Conservation (phyloP, 2,113 vertebrate genomes). For the Cichladusa arquata region DNA sequence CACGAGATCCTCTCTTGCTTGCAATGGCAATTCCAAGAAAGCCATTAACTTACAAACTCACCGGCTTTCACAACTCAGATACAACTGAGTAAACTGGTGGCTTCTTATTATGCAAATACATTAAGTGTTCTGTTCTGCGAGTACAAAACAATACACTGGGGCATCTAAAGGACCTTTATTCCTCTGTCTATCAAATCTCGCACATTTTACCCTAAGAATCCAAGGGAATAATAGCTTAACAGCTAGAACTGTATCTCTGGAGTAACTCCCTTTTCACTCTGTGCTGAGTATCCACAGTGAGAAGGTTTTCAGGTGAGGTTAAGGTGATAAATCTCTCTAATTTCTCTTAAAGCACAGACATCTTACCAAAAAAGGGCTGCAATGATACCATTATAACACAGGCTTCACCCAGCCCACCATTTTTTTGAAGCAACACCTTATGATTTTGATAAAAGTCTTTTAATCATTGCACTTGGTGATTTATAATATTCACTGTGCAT, state of each 20-base stretch:
- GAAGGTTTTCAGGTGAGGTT: not conserved
- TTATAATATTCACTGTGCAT: not conserved
- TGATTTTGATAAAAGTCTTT: not conserved
- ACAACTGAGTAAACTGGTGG: not conserved
- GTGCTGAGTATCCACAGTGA: not conserved
- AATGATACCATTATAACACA: not conserved
- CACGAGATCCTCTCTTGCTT: not conserved
- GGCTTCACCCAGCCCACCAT: not conserved
- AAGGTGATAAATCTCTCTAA: not conserved
- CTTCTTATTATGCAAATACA: slow-evolving; percentile 7
- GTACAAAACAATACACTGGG: not conserved
- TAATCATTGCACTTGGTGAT: not conserved
- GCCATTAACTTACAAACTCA: slow-evolving; percentile 10
- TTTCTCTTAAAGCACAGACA: not conserved
- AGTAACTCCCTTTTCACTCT: not conserved
- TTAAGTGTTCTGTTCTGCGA: not conserved
- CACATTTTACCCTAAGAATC: not conserved
- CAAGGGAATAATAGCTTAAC: not conserved
- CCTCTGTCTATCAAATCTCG: not conserved
- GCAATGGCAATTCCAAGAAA: not conserved
- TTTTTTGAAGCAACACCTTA: not conserved
- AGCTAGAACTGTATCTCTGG: not conserved
- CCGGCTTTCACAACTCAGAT: not conserved
- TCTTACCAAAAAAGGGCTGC: not conserved
- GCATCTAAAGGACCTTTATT: not conserved